phyloP scores from a whole-genome alignment of 1,140 invertebrate species.

The Zaprionus ornatus region DNA sequence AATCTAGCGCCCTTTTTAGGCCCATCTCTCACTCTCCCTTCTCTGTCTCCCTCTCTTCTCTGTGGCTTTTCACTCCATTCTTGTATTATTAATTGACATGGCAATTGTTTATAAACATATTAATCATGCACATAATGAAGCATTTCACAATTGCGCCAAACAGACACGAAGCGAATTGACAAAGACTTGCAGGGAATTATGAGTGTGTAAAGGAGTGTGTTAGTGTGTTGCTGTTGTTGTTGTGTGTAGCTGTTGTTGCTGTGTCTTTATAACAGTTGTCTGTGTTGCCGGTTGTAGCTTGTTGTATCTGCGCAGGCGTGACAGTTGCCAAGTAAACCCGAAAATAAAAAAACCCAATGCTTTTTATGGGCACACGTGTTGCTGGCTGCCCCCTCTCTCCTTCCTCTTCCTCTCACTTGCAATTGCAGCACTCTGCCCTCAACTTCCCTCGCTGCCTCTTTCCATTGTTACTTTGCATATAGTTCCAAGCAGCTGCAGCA shows the following conservation, averaged over 20 bases:
- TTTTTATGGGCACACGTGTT: slow-evolving; percentile 41
- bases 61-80: slow-evolving; percentile 14
- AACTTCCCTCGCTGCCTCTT: neutral
- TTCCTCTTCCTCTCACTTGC: neutral
- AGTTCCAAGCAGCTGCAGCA: slow-evolving; percentile 12
- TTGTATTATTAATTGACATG: slow-evolving; percentile 77
- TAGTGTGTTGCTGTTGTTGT: slow-evolving; percentile 28
- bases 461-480: neutral
- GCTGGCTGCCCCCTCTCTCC: neutral
- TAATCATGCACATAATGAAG: slow-evolving; percentile 78
- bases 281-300: slow-evolving; percentile 53
- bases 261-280: slow-evolving; percentile 26
- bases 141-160: slow-evolving; percentile 65
- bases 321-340: slow-evolving; percentile 16
- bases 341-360: neutral
- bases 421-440: neutral
- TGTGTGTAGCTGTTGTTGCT: slow-evolving; percentile 28
- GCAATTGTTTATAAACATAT: slow-evolving; percentile 81
- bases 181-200: neutral
- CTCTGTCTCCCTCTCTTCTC: slow-evolving; percentile 14
- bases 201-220: slow-evolving; percentile 14
- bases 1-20: slow-evolving; percentile 70
- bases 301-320: slow-evolving; percentile 67
- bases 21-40: neutral
- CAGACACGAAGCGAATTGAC: slow-evolving; percentile 36